Evolutionary conservation across 2,888 invertebrate genomes (phyloP).

Genomic region (Dryococelus australis): DNA sequence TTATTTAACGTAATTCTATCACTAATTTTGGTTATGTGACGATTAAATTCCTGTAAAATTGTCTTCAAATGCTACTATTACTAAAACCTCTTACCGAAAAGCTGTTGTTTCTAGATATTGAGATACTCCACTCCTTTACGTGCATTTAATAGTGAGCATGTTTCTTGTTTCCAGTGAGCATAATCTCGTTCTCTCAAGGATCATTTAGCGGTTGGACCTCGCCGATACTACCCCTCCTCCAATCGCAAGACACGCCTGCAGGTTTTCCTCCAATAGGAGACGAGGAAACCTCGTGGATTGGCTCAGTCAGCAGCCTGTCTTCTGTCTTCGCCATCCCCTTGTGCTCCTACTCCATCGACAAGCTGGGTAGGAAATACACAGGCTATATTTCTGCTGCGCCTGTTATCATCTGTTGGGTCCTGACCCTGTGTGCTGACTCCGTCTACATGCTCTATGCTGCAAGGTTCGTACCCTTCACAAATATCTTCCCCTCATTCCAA

Average conservation of each 20-base stretch:
- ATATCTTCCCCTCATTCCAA: too few species aligned
- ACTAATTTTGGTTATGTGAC: too few species aligned
- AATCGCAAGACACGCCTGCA: constrained; percentile 1
- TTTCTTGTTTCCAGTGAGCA: not conserved
- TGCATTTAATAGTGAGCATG: not conserved
- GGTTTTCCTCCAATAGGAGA: not conserved
- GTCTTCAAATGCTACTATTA: not conserved
- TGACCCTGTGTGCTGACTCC: not conserved
- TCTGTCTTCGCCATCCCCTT: not conserved
- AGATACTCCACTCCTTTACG: not conserved
- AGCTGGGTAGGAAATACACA: not conserved
- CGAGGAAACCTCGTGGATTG: not conserved
- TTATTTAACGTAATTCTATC: not conserved
- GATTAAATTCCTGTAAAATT: too few species aligned
- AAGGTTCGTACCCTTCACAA: not conserved
- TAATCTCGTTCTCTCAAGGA: not conserved
- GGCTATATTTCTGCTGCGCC: not conserved
- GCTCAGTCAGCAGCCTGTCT: not conserved
- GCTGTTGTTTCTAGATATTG: not conserved
- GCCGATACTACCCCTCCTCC: not conserved
- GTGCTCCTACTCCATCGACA: not conserved
- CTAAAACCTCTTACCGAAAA: not conserved
- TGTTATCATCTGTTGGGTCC: not conserved
- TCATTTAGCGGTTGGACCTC: not conserved
- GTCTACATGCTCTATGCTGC: not conserved